A percentile compares a stretch with the other conserved stretches of the same genome.
phyloP scores from a whole-genome alignment of 2,888 invertebrate species.

The Clistopyga incitator region DNA sequence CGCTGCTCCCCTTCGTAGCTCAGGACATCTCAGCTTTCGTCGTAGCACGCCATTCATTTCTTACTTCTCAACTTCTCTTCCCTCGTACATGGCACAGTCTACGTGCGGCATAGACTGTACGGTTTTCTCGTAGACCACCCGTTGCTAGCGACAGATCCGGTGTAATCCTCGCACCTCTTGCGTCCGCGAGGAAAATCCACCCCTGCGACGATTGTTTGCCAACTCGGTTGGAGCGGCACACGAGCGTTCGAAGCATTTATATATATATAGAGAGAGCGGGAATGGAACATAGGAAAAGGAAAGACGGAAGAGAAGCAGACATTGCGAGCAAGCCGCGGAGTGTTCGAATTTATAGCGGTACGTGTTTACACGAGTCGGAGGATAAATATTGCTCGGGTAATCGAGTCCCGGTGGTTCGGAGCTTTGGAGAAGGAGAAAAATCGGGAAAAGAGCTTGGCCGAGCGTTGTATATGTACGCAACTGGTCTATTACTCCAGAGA shows the following conservation, averaged over 20 bases:
- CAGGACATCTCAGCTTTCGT: conserved; percentile 19
- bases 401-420: conserved; percentile 34
- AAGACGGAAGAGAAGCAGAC: conserved; percentile 10
- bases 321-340: conserved; percentile 12
- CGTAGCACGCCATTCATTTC: conserved; percentile 18
- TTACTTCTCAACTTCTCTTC: conserved; percentile 1
- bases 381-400: conserved; percentile 50
- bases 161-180: conserved; percentile 42
- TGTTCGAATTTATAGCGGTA: conserved; percentile 35
- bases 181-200: conserved; percentile 7
- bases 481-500: conserved; percentile 34
- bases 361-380: conserved; percentile 38
- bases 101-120: not conserved
- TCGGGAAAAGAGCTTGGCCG: conserved; percentile 11
- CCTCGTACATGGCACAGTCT: not conserved
- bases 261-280: no score
- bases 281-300: not conserved
- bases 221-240: conserved; percentile 2
- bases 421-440: conserved; percentile 23
- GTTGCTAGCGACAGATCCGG: conserved; percentile 17
- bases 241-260: not conserved
- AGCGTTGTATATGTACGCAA: conserved; percentile 21
- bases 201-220: conserved; percentile 42
- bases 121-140: conserved; percentile 1
- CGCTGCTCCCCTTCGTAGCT: not conserved